Evolutionary conservation across 2,113 vertebrate species (phyloP).

Genomic region (Sterna hirundo): DNA sequence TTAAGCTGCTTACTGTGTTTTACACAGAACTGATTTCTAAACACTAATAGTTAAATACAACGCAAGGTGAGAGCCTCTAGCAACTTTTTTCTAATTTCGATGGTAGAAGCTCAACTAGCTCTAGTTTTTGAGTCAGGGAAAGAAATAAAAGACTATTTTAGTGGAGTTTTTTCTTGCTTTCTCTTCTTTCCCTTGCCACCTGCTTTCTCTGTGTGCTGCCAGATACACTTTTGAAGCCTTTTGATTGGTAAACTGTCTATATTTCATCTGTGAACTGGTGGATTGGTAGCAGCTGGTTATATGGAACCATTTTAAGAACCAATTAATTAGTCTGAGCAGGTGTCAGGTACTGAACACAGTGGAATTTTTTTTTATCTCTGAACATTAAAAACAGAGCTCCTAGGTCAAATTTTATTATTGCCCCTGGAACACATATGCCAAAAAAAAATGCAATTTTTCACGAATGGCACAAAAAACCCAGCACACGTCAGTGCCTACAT

Average conservation of each 20-base stretch:
- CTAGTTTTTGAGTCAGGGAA: neutral
- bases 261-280: neutral
- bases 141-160: neutral
- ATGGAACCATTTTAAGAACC: neutral
- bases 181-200: neutral
- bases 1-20: neutral
- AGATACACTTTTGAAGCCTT: neutral
- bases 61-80: neutral
- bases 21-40: neutral
- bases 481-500: neutral
- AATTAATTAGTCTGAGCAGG: neutral
- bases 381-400: neutral
- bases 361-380: neutral
- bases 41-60: neutral
- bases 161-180: neutral
- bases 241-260: neutral
- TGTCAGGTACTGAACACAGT: neutral
- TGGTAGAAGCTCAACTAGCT: neutral
- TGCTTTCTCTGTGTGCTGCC: neutral
- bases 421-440: neutral
- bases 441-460: neutral
- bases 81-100: neutral
- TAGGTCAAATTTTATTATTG: neutral
- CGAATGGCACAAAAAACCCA: rapidly evolving
- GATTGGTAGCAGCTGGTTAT: neutral